A percentile compares a stretch with the other conserved stretches of the same genome.
Conservation (phyloP, 2,888 invertebrate species). For the Taphrorychus bicolor region DNA sequence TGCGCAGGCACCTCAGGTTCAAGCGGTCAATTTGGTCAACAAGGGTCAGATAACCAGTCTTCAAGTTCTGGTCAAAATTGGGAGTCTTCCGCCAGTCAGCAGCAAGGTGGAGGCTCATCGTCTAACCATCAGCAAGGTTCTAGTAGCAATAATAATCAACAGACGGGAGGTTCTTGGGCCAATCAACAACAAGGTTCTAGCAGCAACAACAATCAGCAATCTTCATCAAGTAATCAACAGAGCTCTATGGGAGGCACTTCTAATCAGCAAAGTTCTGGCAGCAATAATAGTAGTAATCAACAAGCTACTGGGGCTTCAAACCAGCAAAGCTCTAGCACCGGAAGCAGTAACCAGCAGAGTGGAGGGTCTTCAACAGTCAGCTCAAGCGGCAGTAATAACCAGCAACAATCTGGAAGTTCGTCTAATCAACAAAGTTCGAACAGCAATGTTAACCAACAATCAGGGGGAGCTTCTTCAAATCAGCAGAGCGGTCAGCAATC, state of each 20-base stretch:
- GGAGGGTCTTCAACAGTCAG: conserved; percentile 5
- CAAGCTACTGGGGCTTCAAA: conserved; percentile 14
- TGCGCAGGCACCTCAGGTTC: too few species aligned
- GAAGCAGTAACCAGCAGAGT: neutral
- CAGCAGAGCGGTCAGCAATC: conserved; percentile 40
- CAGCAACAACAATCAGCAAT: neutral
- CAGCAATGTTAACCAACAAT: conserved; percentile 14
- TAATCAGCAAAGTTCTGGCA: conserved; percentile 38
- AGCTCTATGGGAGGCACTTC: conserved; percentile 12
- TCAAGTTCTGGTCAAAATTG: neutral
- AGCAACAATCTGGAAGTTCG: conserved; percentile 5
- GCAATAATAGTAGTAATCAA: conserved; percentile 17
- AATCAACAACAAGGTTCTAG: conserved; percentile 34
- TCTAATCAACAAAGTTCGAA: conserved; percentile 3
- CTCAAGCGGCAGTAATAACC: conserved; percentile 8
- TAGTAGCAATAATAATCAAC: conserved; percentile 11
- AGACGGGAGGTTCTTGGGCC: conserved; percentile 14
- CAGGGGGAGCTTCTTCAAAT: conserved; percentile 14
- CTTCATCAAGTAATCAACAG: neutral
- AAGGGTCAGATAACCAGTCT: conserved; percentile 31
- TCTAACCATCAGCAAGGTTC: conserved; percentile 35
- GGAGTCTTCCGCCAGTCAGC: neutral
- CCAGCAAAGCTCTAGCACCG: conserved; percentile 12
- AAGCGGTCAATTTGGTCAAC: neutral
- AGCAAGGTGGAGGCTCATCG: conserved; percentile 9